A percentile compares a stretch with the other conserved stretches of the same genome.
Evolutionary conservation across 2,888 invertebrate species (phyloP).

Genomic region (Bugulina stolonifera): DNA sequence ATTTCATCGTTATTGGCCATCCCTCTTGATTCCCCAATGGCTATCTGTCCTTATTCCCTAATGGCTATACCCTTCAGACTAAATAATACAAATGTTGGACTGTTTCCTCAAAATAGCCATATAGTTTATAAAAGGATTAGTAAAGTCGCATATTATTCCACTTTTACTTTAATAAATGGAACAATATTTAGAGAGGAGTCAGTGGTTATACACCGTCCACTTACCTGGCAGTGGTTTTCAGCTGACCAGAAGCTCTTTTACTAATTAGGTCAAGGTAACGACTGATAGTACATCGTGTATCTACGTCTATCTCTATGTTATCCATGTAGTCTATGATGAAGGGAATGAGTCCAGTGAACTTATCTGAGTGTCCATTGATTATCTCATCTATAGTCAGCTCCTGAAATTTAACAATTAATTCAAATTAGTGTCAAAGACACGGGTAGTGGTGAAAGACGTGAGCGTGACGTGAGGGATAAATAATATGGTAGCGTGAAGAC

Average conservation of each 20-base stretch:
- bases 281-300: conserved; percentile 92
- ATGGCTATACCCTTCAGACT: no score
- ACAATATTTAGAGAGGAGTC: background rate
- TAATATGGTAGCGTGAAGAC: no score
- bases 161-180: no score
- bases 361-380: conserved; percentile 71
- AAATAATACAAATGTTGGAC: no score
- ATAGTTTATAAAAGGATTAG: no score
- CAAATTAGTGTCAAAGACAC: background rate
- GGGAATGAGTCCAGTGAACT: conserved; percentile 89
- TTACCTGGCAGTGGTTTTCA: conserved; percentile 11
- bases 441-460: no score
- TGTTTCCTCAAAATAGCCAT: no score
- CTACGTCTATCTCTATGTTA: conserved; percentile 94
- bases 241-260: conserved; percentile 54
- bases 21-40: no score
- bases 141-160: no score
- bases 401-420: background rate
- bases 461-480: no score
- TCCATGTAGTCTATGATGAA: conserved; percentile 88
- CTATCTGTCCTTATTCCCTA: no score
- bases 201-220: background rate
- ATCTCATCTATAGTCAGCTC: conserved; percentile 85
- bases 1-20: no score
- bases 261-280: conserved; percentile 89